Evolutionary conservation across 2,888 invertebrate species (phyloP), one percentile per base, ranked within the genome.

Genomic region (Hypsopygia costalis): DNA sequence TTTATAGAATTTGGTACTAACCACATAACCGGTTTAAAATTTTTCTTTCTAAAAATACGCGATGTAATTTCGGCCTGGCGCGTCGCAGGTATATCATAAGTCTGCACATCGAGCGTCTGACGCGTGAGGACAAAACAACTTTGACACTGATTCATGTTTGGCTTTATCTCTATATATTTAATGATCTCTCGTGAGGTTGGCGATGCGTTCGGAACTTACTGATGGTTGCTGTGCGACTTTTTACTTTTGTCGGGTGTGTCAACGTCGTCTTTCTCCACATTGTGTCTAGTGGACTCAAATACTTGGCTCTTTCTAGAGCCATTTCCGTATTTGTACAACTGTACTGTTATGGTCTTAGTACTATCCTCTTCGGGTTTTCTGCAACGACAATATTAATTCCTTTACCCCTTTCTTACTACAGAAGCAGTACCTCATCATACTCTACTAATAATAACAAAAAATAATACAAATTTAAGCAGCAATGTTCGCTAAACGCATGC

Each of bases 181-280:
- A 25, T 47, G 44, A 48, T 31, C 44, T 42, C 53, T 57, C 48
- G 47, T 44, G 40, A 54, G 27, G 45, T 52, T 50, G 44, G 55
- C 54, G 51, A 47, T 47, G 54, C 49, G 46, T 42, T 53, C 44
- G 45, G 48, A 59, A 87, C 87, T 88, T 88, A 88, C 87, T 81
- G 83, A 64, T 80, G 64, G 55, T 48, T 70, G 64, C 56, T 61
- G 71, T 77, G 74, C 41, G 68, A 64, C 70, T 87, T 88, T 81
- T 81, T 87, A 76, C 67, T 80, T 86, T 92, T 93, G 53, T 94
- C 94, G 52, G 91, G 92, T 21, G 92, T 91, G 36, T 94, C 94
- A 69, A 92, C 91, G 75, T 94, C 94, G 61, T 94, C 94, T 62
- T 92, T 90, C 52, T 94, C 94, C 47, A 93, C 92, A 40, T 93